These are phyloP conservation scores for Chitala chitala DNA, from an alignment of 2,113 vertebrate species.

Conservation along the genomic window DNA sequence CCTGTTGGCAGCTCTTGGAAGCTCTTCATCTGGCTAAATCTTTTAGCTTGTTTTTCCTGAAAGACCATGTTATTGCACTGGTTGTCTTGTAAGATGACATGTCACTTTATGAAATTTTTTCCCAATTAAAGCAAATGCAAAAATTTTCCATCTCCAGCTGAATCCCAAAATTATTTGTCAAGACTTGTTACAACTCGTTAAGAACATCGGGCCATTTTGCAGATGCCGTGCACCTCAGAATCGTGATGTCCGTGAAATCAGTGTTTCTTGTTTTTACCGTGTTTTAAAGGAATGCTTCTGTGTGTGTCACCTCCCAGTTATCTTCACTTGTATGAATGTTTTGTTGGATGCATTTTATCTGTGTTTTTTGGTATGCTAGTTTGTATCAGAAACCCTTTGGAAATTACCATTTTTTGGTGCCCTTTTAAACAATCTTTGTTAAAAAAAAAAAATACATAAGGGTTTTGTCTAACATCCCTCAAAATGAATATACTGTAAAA, in stretches of 20 bases:
- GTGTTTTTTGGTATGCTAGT: neutral
- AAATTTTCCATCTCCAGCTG: neutral
- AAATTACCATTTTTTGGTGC: neutral
- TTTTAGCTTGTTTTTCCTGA: constrained; percentile 10
- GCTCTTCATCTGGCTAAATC: neutral
- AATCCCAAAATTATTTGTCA: neutral
- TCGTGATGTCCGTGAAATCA: neutral
- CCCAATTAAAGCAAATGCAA: neutral
- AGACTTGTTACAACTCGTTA: neutral
- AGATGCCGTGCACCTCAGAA: neutral
- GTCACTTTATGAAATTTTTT: neutral
- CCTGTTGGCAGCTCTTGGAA: neutral
- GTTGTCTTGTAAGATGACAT: neutral
- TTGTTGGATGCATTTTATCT: neutral
- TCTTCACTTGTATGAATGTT: neutral
- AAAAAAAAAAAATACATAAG: neutral
- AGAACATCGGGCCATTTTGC: neutral
- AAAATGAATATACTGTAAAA: neutral
- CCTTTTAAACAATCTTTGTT: constrained; percentile 5
- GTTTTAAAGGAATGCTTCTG: neutral
- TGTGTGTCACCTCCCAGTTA: neutral
- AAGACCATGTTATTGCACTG: constrained; percentile 20
- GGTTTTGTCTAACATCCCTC: neutral
- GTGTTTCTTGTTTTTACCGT: neutral
- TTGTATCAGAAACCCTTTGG: neutral